Evolutionary conservation across 2,888 invertebrate species (phyloP), one percentile per base, ranked within the genome.

Genomic region (Drosophila incognita): DNA sequence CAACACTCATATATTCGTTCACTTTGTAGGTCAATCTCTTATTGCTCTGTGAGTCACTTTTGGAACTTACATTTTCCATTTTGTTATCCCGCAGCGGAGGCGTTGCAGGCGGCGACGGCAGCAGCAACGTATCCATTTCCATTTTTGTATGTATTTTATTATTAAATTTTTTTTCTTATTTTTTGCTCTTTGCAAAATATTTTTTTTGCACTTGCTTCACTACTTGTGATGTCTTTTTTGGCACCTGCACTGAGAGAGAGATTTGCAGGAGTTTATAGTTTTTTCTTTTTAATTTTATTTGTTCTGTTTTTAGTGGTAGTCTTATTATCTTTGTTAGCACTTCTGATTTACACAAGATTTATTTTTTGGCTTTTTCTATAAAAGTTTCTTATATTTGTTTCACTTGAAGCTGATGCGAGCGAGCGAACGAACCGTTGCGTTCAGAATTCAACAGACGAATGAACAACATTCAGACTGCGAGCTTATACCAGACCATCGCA

Each of bases 31-130:
- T 81, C 78, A 82, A 79, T 73, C 62, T 81, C 63, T 62, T 59
- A 54, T 46, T 27, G 36, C 27, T 54, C 27, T 36, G 21, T 81
- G 82, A 81, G 69, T 81, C 83, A 82, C 66, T 61, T 69, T 75
- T 57, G 31, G 74, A 93, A 93, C 93, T 93, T 92, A 93, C 93
- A 81, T 92, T 91, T 87, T 91, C 89, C 54, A 66, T 61, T 88
- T 91, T 91, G 64, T 90, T 91, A 84, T 92, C 93, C 93, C 95
- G 94, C 90, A 96, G 94, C 90, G 96, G 96, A 79, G 96, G 96
- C 87, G 96, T 96, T 89, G 95, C 95, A 75, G 96, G 96, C 88
- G 96, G 96, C 86, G 96, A 96, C 87, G 95, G 95, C 85, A 94
- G 82, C 78, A 92, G 73, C 69, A 89, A 67, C 35, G 84, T 85